These are phyloP conservation scores for Cistogaster globosa DNA, from an alignment of 2,888 invertebrate genomes.

Conservation along the genomic window DNA sequence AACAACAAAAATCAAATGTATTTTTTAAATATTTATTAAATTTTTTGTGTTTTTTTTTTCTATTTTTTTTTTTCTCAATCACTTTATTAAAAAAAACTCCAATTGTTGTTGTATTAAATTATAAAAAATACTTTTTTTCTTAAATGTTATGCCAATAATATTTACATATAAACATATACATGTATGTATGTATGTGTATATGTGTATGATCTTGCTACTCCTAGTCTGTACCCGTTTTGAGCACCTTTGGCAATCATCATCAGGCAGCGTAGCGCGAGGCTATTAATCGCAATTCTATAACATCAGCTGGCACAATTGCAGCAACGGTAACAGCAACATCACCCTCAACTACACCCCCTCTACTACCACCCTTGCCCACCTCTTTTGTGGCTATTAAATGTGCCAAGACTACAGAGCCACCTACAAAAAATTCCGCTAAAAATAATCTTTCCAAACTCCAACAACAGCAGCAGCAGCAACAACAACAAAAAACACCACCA, in stretches of 20 bases:
- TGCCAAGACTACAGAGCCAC: slow-evolving; percentile 68
- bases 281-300: slow-evolving; percentile 72
- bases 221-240: slow-evolving; percentile 83
- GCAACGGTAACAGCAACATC: slow-evolving; percentile 77
- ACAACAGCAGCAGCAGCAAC: slow-evolving; percentile 73
- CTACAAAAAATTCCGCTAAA: slow-evolving; percentile 75
- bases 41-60: not conserved
- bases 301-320: slow-evolving; percentile 73
- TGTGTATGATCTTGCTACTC: slow-evolving; percentile 56
- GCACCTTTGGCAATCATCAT: slow-evolving; percentile 83
- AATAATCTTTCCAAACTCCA: slow-evolving; percentile 74
- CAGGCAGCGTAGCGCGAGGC: slow-evolving; percentile 83
- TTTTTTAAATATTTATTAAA: slow-evolving; percentile 11
- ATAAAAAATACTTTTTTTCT: slow-evolving; percentile 58
- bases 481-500: slow-evolving; percentile 72
- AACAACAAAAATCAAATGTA: not conserved
- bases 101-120: slow-evolving; percentile 41
- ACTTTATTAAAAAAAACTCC: slow-evolving; percentile 56
- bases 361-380: slow-evolving; percentile 79
- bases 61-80: slow-evolving; percentile 4
- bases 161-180: slow-evolving; percentile 49
- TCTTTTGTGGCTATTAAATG: slow-evolving; percentile 79
- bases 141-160: slow-evolving; percentile 54
- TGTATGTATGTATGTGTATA: slow-evolving; percentile 51
- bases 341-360: slow-evolving; percentile 77